Base-by-base conservation (phyloP, 2,888 invertebrate species). In the Erannis defoliaria region DNA sequence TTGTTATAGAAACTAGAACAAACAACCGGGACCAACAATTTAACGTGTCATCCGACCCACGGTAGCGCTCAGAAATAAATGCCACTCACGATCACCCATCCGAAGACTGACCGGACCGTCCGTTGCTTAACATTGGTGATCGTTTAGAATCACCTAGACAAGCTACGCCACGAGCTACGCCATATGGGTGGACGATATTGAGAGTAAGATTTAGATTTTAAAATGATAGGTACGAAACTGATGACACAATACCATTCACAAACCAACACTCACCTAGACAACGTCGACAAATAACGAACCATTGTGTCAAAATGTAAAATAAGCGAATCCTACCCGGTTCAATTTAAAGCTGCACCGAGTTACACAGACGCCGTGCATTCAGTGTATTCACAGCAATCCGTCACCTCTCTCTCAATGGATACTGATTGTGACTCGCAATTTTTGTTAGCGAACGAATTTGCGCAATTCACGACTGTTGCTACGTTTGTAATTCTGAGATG, bases 351-450 rank as follows among this genome's bases (percentile, higher is more conserved):
- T 42, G 35, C 57, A 37, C 10, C 23, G 40, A 33, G n/a, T 29
- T 16, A 26, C 14, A 37, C 21, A 23, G 1, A 26, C 42, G n/a
- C 19, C 12, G 35, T 35, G 37, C 50, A 50, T 50, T 38, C 53
- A 5, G 18, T 19, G 57, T 42, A 21, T 43, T 42, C 50, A 40
- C 49, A 50, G 51, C 59, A 60, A 60, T 57, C 59, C 62, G 68
- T 71, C 65, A 68, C 55, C 53, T 50, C 46, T 46, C 55, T 23
- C 23, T 81, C 82, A 84, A 85, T 85, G 74, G 84, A 53, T 66
- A 62, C 77, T 84, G 84, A 85, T 85, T 84, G 85, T 80, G 78
- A 75, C 71, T 74, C 72, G 71, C 77, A 77, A 81, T 82, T 81
- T 81, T 82, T 82, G 81, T 75, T 71, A 78, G 76, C 76, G 74